A percentile compares a stretch with the other conserved stretches of the same genome.
Evolutionary conservation across 1,140 invertebrate species (phyloP).

Genomic region (Chrysoperla carnea): DNA sequence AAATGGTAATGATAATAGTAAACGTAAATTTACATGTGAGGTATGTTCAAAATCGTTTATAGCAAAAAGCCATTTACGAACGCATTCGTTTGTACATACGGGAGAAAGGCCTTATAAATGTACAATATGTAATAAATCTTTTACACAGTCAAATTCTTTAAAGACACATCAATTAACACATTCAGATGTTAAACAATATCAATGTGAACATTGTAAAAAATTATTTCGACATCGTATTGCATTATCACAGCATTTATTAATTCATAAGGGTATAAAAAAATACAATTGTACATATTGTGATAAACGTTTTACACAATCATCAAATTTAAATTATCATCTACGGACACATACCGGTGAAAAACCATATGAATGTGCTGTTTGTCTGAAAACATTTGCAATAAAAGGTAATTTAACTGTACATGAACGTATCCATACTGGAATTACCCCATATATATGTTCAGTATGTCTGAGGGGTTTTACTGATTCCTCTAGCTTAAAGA

Average conservation of each 20-base stretch:
- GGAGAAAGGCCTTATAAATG: conserved; percentile 24
- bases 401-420: neutral
- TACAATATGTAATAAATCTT: conserved; percentile 22
- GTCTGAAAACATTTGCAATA: neutral
- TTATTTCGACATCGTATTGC: conserved; percentile 19
- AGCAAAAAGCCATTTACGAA: conserved; percentile 29
- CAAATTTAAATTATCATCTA: neutral
- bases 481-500: neutral
- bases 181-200: conserved; percentile 39
- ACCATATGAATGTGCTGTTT: neutral
- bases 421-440: neutral
- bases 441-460: neutral
- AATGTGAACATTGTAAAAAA: conserved; percentile 32
- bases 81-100: conserved; percentile 38
- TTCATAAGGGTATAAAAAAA: neutral
- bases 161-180: conserved; percentile 36
- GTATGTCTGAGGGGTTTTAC: neutral
- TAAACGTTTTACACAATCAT: conserved; percentile 18
- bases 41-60: conserved; percentile 6
- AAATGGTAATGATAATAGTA: neutral
- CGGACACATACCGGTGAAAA: neutral
- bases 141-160: conserved; percentile 10
- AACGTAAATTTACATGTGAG: neutral
- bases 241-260: neutral
- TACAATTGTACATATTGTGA: neutral